Base-by-base conservation (phyloP, 2,113 vertebrate species). In the Tetrax tetrax region DNA sequence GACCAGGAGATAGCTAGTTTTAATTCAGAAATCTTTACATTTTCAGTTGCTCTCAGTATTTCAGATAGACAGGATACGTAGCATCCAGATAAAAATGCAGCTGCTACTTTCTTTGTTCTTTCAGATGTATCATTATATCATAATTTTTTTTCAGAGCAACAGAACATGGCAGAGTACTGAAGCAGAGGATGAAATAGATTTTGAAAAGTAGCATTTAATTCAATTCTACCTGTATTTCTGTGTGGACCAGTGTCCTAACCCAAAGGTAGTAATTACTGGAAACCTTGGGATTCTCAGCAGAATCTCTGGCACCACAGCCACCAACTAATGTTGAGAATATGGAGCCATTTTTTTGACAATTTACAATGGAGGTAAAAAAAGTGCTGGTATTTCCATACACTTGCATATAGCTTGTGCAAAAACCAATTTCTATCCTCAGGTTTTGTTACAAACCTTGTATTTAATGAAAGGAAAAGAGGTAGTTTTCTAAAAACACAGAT, bases 1-100 rank as follows among this genome's bases (percentile, higher is more conserved):
- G 70, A 41, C 64, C 51, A 78, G 27, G 15, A 68, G 15, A 74
- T 27, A 84, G 13, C 9, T 82, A 87, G 77, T 63, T 82, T 90
- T 64, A 92, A 89, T 90, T 95, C 72, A 70, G 47, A 75, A 64
- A 76, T 84, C 89, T 92, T 90, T 89, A 84, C 25, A 92, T 87
- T 48, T 50, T 66, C 76, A 60, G 29, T 70, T 50, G 18, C 41
- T 95, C 47, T 91, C 60, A 53, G 5, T 57, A 74, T 84, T 84
- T 86, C 31, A 83, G 83, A 88, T 31, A 90, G 61, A 89, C 18
- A 81, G 27, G 18, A 17, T 25, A 50, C 4, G 5, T 48, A 53
- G 2, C 9, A 12, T 37, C 21, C 12, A 8, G 54, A 51, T 65
- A 54, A 86, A 88, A 45, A 28, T 35, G 12, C 4, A 22, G 7